Base-by-base conservation (phyloP, 1,140 invertebrate species). In the Hylyphantes graminicola region DNA sequence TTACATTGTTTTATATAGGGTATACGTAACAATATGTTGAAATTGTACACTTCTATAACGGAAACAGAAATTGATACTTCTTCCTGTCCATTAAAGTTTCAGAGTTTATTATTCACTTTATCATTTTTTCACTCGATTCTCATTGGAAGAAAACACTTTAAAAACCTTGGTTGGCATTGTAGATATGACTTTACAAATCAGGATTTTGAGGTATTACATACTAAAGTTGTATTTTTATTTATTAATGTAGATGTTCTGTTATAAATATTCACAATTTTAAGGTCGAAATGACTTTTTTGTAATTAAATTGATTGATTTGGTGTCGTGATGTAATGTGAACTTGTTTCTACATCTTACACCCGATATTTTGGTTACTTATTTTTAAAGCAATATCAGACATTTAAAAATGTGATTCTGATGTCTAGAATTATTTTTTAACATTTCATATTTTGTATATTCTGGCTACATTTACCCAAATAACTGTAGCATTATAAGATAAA, bases 161-260 rank as follows among this genome's bases (percentile, higher is more conserved):
- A 90, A 19, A 90, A 90, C 88, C 87, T 91, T n/a, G 91, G 91
- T 12, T 91, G 90, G 90, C 91, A 91, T 87, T 90, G 89, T 77
- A 87, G 88, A 8, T 91, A 91, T 85, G 95, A 94, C 88, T 97
- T 96, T 88, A 96, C 96, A 88, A 95, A 96, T 89, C 94, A 95
- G 0, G 96, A 97, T 89, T 96, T 96, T 91, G 95, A 96, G 90
- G 94, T 95, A 88, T 3, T 67, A 21, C 7, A 10, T 64, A 19
- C 21, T 57, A 19, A 55, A 51, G 13, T 13, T 74, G 10, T 54
- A 15, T 51, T 72, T 72, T 19, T 72, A 72, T 76, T 76, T 64
- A 76, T 76, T 13, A 15, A 63, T 10, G n/a, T 63, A 35, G 35
- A 35, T 35, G 35, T 35, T 35, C 35, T 35, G 35, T 1, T 35